Conservation (phyloP, 2,113 vertebrate genomes). For the Dolichotis patagonum region DNA sequence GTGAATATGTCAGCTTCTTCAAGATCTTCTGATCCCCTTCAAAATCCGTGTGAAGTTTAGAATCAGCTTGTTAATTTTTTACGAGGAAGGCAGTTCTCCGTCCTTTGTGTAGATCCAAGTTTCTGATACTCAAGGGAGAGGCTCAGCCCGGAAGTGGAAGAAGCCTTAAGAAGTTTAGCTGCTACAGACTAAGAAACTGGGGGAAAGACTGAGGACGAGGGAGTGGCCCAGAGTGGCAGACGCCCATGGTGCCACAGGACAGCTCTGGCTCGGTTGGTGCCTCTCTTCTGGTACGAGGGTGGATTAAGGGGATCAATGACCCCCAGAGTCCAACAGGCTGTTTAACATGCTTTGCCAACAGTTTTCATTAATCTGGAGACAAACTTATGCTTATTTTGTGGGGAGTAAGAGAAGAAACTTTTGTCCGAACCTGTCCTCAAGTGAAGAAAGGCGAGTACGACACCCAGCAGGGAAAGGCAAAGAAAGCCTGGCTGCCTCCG, state of each 20-base stretch:
- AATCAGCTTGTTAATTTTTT: background rate
- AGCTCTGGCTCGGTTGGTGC: background rate
- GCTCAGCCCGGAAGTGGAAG: background rate
- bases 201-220: too few relatives aligned
- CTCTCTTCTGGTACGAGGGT: background rate
- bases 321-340: background rate
- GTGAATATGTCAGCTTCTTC: background rate
- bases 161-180: background rate
- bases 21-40: background rate
- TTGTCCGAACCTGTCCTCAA: background rate
- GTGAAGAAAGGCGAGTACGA: background rate
- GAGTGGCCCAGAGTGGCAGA: background rate
- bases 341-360: background rate
- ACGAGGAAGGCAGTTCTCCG: background rate
- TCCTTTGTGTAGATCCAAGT: background rate
- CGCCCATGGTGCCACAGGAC: rapidly evolving
- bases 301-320: background rate
- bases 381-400: background rate
- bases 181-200: background rate
- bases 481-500: background rate
- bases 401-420: background rate
- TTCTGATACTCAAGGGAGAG: background rate
- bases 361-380: background rate
- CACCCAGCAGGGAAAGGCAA: background rate
- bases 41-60: background rate